These are phyloP conservation scores for Siniperca undulata DNA, from an alignment of 2,797 vertebrate genomes.

Conservation along the genomic window DNA sequence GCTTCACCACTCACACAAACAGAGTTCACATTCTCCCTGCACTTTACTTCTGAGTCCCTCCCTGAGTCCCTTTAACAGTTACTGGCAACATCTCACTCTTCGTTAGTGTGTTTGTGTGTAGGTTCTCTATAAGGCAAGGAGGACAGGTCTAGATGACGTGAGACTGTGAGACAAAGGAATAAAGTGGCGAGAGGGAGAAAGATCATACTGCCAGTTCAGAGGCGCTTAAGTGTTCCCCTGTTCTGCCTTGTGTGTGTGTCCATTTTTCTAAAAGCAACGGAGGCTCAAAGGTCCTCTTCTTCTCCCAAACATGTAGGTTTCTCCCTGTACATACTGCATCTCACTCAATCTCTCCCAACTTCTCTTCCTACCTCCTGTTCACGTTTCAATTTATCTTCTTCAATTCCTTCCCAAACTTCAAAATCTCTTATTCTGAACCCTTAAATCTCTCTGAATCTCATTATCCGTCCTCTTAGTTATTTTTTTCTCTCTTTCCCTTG, in stretches of 20 bases:
- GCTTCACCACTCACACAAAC: background rate
- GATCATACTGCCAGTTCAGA: slow-evolving; percentile 65
- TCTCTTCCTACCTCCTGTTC: slow-evolving; percentile 53
- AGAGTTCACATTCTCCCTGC: slow-evolving; percentile 53
- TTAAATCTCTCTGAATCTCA: slow-evolving; percentile 34
- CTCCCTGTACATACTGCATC: slow-evolving; percentile 82
- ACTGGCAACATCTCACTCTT: slow-evolving; percentile 60
- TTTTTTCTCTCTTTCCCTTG: slow-evolving; percentile 58
- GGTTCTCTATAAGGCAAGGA: slow-evolving; percentile 74
- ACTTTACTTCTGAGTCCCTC: slow-evolving; percentile 55
- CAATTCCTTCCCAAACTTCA: slow-evolving; percentile 46
- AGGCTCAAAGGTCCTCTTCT: slow-evolving; percentile 37
- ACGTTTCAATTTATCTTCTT: slow-evolving; percentile 39
- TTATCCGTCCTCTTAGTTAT: slow-evolving; percentile 17
- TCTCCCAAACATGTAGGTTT: slow-evolving; percentile 60
- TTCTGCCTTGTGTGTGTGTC: slow-evolving; percentile 51
- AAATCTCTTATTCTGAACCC: slow-evolving; percentile 51
- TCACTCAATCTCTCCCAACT: slow-evolving; percentile 58
- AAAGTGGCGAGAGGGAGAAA: slow-evolving; percentile 61
- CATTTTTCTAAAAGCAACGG: slow-evolving; percentile 52
- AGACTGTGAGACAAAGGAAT: slow-evolving; percentile 61
- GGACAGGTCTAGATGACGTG: slow-evolving; percentile 58
- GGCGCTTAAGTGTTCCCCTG: slow-evolving; percentile 57
- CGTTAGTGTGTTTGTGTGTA: slow-evolving; percentile 56
- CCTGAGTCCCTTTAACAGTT: slow-evolving; percentile 67